Conservation (phyloP, 2,888 invertebrate species). For the Cerceris rybyensis region DNA sequence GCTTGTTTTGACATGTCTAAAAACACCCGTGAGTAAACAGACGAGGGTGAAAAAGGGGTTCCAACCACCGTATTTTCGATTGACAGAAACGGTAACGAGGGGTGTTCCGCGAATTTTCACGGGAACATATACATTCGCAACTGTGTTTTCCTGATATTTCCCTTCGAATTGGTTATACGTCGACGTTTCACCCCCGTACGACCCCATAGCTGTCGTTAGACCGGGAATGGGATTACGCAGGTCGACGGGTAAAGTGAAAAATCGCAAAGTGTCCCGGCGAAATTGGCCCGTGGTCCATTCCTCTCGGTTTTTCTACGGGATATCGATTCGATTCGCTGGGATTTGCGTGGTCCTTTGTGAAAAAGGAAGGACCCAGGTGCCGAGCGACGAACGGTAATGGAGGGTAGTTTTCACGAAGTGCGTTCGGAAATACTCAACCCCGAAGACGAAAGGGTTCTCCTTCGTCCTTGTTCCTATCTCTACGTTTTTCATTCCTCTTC, state of each 20-base stretch:
- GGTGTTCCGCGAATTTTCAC: too few species aligned
- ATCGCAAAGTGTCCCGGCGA: conserved; percentile 57
- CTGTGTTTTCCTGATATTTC: conserved; percentile 9
- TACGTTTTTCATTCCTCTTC: not conserved
- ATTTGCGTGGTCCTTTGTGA: conserved; percentile 57
- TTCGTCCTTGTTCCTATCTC: conserved; percentile 22
- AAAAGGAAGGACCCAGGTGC: conserved; percentile 59
- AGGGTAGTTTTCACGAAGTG: conserved; percentile 57
- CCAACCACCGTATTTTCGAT: too few species aligned
- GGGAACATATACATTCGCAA: too few species aligned
- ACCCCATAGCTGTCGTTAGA: conserved; percentile 50
- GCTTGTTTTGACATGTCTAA: too few species aligned
- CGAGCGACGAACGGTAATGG: conserved; percentile 56
- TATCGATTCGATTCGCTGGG: conserved; percentile 62
- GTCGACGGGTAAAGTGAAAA: conserved; percentile 61
- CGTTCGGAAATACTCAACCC: conserved; percentile 51
- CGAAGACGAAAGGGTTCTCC: conserved; percentile 30
- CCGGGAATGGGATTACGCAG: conserved; percentile 46
- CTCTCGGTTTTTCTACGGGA: conserved; percentile 38
- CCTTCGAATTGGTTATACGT: conserved; percentile 10
- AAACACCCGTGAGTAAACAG: too few species aligned
- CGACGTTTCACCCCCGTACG: conserved; percentile 36
- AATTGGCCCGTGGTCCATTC: conserved; percentile 60
- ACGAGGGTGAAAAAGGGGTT: too few species aligned
- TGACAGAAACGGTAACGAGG: too few species aligned